Evolutionary conservation across 2,888 invertebrate genomes (phyloP), one percentile per base, ranked within the genome.

Genomic region (Tenthredo scrophulariae): DNA sequence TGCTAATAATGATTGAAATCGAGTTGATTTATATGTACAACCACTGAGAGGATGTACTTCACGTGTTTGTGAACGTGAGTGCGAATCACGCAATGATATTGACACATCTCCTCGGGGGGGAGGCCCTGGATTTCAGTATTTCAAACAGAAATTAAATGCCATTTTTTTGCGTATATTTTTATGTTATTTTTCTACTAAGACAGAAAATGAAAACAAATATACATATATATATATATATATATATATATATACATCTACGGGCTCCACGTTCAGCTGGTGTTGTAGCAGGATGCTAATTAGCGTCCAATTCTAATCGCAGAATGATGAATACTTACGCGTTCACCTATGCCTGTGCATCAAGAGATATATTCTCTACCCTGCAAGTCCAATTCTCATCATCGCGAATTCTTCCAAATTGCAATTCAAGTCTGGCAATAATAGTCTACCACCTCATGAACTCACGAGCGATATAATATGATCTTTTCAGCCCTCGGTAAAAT

Each of bases 61-160:
- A 74, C 43, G 74, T 40, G 43, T 74, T 43, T 26, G n/a, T 18
- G 46, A 74, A 74, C 74, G 74, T 74, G 74, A 74, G 46, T 40
- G 15, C 1, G 74, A 74, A 40, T 37, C 46, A 74, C 40, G 74
- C 43, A 74, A 74, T 46, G 43, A 74, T 40, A 74, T n/a, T 26
- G 43, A 74, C n/a, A 43, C 29, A 43, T 74, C 43, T n/a, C 43
- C 22, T 74, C 43, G 0, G 26, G 13, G 26, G n/a, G n/a, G 43
- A 40, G 2, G 1, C 22, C 43, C 43, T 43, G 18, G 74, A 43
- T 15, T 74, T 74, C 9, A 74, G 40, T 74, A 74, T 74, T 74
- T 74, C 43, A 46, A 26, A 43, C 26, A n/a, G 43, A 74, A 43
- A 74, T 74, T 46, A n/a, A 74, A 43, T 29, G 43, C 43, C n/a